phyloP scores from a whole-genome alignment of 2,888 invertebrate genomes.

The Hirtodrosophila alboralis region DNA sequence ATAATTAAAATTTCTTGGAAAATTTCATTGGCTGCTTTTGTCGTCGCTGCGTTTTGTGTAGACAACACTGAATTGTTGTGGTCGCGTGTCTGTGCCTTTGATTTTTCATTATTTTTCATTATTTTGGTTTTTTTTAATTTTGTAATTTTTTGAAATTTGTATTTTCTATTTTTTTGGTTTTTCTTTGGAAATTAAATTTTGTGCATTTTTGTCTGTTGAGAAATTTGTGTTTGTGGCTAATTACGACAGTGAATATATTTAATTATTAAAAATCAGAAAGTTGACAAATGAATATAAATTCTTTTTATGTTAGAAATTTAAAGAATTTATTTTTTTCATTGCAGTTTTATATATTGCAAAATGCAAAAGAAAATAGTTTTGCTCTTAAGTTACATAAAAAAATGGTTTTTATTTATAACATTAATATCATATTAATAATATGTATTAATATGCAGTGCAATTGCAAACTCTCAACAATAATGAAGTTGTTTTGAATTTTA shows the following conservation, averaged over 20 bases:
- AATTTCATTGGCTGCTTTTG: constrained; percentile 66
- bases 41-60: constrained; percentile 42
- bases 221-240: constrained; percentile 53
- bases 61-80: constrained; percentile 47
- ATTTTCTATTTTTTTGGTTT: constrained; percentile 1
- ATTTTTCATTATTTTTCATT: constrained; percentile 17
- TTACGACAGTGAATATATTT: constrained; percentile 25
- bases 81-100: constrained; percentile 60
- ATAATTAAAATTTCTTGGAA: constrained; percentile 77
- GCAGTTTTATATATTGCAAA: too few relatives aligned
- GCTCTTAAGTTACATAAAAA: too few relatives aligned
- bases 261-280: too few relatives aligned
- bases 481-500: too few relatives aligned
- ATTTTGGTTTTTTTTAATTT: constrained; percentile 32
- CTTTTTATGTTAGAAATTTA: too few relatives aligned
- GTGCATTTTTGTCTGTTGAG: constrained; percentile 14
- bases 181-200: constrained; percentile 51
- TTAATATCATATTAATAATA: too few relatives aligned
- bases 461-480: too few relatives aligned
- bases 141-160: constrained; percentile 16
- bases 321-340: too few relatives aligned
- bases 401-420: too few relatives aligned
- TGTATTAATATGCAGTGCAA: too few relatives aligned
- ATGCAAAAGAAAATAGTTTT: too few relatives aligned
- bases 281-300: too few relatives aligned